phyloP scores from a whole-genome alignment of 2,888 invertebrate genomes.

The Drosophila tripunctata region DNA sequence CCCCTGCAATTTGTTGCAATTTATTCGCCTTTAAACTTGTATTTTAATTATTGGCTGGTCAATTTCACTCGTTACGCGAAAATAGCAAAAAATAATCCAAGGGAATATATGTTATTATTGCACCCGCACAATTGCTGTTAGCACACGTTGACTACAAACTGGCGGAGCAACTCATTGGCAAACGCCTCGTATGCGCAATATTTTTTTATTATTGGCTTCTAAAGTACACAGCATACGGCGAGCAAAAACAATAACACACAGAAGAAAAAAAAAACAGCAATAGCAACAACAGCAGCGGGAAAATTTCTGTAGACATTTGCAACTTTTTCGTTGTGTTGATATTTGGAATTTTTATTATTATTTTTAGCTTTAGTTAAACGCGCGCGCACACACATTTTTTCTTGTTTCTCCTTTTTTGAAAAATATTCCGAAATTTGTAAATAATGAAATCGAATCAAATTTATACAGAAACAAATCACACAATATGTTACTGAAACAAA shows the following conservation, averaged over 20 bases:
- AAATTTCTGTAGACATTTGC: slow-evolving; percentile 47
- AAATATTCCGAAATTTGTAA: slow-evolving; percentile 50
- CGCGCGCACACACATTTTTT: slow-evolving; percentile 46
- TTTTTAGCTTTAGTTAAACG: slow-evolving; percentile 54
- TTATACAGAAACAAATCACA: slow-evolving; percentile 9
- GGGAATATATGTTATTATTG: slow-evolving; percentile 22
- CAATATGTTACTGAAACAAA: neutral
- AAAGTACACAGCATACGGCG: slow-evolving; percentile 67
- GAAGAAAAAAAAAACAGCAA: slow-evolving; percentile 4
- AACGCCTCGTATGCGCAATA: slow-evolving; percentile 72
- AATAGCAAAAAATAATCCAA: neutral
- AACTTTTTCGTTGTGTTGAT: slow-evolving; percentile 39
- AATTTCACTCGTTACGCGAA: neutral
- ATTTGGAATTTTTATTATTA: slow-evolving; percentile 50
- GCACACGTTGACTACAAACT: slow-evolving; percentile 68
- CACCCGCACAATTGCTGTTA: slow-evolving; percentile 57
- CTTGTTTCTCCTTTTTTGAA: slow-evolving; percentile 34
- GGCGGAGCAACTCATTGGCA: slow-evolving; percentile 42
- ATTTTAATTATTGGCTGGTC: no score
- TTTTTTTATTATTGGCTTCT: slow-evolving; percentile 53
- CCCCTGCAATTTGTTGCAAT: no score
- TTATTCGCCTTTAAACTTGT: no score
- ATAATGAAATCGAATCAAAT: slow-evolving; percentile 24
- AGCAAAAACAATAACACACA: slow-evolving; percentile 36
- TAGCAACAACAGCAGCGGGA: slow-evolving; percentile 3